Base-by-base conservation (phyloP, 2,113 vertebrate genomes). In the Ammodytes dubius region DNA sequence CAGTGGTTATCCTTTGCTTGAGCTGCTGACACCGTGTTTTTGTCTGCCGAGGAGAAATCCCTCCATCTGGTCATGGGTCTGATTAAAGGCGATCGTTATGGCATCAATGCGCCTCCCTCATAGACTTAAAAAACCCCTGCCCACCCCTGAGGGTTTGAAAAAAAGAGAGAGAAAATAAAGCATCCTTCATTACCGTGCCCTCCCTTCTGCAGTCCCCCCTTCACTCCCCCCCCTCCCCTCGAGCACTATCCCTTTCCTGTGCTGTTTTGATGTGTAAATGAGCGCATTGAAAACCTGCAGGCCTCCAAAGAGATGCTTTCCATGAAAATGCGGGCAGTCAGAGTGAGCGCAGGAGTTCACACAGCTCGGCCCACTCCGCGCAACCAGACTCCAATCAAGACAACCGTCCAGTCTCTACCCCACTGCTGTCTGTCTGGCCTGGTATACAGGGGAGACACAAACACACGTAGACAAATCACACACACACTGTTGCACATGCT, bases 251-350 rank as follows among this genome's bases (percentile, higher is more conserved):
- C 94, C 93, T 95, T 95, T 95, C 93, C 91, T 91, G 86, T 77
- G 87, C 81, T 87, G 92, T 95, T 95, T 95, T 95, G 94, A 95
- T 95, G 95, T 96, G 95, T 93, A 95, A 96, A 96, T 96, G 94
- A 96, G 93, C 19, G 15, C 68, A 95, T 95, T 96, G 95, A 95
- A 95, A 95, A 94, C 92, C 95, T 93, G 91, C 94, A 92, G 89
- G 91, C 92, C 91, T 92, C 91, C 79, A 94, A 95, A 95, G 93
- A 94, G 92, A 93, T 84, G 94, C 91, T 95, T 95, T 94, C 94
- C 95, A 95, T 95, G 94, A 96, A 95, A 95, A 95, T 93, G 94
- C 87, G 5, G 27, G 80, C 86, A 89, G 93, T 94, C 88, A 89
- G 77, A 87, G 93, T 27, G 27, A 88, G 82, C 90, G 93, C 70